phyloP scores from a whole-genome alignment of 2,797 vertebrate species.

The Anisognathus igniventris region DNA sequence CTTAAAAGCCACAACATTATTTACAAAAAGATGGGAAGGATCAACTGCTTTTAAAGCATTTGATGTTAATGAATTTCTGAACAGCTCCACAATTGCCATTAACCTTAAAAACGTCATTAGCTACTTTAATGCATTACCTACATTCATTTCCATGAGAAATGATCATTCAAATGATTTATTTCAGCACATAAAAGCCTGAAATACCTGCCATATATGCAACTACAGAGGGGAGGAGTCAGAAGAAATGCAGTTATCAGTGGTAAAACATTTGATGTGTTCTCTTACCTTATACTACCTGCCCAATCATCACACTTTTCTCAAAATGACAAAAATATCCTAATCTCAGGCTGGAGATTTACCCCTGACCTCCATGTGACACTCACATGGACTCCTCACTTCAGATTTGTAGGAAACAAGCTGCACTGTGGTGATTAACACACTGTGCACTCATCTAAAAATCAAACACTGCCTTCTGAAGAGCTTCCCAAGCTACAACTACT shows the following conservation, averaged over 20 bases:
- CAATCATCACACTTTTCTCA: background rate
- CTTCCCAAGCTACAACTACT: rapidly evolving
- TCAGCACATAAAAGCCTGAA: background rate
- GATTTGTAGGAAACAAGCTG: background rate
- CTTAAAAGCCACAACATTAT: background rate
- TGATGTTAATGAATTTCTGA: background rate
- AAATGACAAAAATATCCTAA: background rate
- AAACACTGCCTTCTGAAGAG: background rate
- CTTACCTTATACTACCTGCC: background rate
- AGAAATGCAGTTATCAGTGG: background rate
- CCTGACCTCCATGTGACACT: background rate
- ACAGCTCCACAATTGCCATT: background rate
- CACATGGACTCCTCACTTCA: background rate
- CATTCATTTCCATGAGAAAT: background rate
- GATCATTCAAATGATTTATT: background rate
- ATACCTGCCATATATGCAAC: background rate
- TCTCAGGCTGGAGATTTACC: background rate
- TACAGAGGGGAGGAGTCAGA: background rate
- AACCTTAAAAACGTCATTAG: background rate
- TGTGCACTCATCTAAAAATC: rapidly evolving
- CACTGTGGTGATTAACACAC: background rate
- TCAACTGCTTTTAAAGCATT: background rate
- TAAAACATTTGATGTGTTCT: background rate
- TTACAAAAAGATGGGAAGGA: background rate
- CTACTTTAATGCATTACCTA: background rate